phyloP scores from a whole-genome alignment of 2,113 vertebrate genomes.

The Lepidiolamprologus cunningtoni region DNA sequence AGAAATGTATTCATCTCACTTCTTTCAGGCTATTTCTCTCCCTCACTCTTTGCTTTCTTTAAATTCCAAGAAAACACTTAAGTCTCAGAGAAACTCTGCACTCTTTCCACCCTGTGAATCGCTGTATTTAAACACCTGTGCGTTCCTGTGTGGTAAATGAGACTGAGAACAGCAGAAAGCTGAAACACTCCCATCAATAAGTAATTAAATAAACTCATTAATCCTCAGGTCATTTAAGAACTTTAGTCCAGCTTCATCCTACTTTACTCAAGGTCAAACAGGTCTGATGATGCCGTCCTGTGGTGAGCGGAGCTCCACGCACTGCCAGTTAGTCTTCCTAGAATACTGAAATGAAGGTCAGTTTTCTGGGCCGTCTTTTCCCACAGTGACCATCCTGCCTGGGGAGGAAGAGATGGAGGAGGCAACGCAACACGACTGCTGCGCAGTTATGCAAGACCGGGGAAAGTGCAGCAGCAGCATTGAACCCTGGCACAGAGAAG shows the following conservation, averaged over 20 bases:
- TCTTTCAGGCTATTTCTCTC: background rate
- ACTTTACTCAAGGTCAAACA: constrained; percentile 23
- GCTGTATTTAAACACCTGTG: constrained; percentile 3
- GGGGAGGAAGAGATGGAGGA: constrained; percentile 35
- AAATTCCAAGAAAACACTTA: background rate
- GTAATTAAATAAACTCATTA: constrained; percentile 22
- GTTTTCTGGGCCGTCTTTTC: constrained; percentile 49
- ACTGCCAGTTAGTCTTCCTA: constrained; percentile 5
- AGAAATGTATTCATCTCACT: background rate
- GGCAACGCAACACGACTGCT: constrained; percentile 32
- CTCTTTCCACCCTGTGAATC: background rate
- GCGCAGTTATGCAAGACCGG: constrained; percentile 36
- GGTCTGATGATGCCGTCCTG: constrained; percentile 17
- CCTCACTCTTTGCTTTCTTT: background rate
- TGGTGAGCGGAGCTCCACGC: background rate
- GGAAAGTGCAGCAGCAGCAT: constrained; percentile 57
- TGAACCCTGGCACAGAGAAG: constrained; percentile 23
- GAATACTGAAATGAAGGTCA: constrained; percentile 52
- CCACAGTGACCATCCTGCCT: constrained; percentile 44
- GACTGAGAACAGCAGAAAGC: constrained; percentile 7
- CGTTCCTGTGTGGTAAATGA: background rate
- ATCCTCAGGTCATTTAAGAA: background rate
- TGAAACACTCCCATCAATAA: constrained; percentile 25
- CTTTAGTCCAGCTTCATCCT: background rate
- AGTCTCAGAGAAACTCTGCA: background rate